Conservation (phyloP, 2,888 invertebrate species). For the Endotricha flammealis region DNA sequence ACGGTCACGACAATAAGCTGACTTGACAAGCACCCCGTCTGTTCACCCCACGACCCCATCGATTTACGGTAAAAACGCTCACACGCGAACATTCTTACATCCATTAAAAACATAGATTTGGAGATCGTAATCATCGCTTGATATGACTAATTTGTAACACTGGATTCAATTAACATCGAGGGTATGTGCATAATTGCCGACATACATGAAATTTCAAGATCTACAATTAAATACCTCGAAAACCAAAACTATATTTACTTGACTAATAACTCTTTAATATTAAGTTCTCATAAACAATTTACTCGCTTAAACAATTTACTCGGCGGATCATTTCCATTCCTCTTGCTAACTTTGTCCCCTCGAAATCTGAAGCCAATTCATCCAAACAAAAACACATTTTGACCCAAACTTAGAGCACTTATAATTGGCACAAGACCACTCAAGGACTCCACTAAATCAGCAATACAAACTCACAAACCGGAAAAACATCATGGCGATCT, state of each 20-base stretch:
- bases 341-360: too few species aligned
- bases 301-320: too few species aligned
- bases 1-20: constrained; percentile 13
- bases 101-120: constrained; percentile 30
- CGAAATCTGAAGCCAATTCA: neutral
- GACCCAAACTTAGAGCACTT: constrained; percentile 32
- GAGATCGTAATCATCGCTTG: constrained; percentile 33
- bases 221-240: neutral
- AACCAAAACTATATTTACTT: too few species aligned
- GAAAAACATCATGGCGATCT: constrained; percentile 73
- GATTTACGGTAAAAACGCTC: constrained; percentile 21
- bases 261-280: too few species aligned
- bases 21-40: constrained; percentile 16
- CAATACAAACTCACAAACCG: constrained; percentile 61
- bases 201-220: neutral
- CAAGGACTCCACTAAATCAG: constrained; percentile 45
- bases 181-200: neutral
- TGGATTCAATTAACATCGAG: constrained; percentile 4
- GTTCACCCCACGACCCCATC: constrained; percentile 16
- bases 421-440: constrained; percentile 60
- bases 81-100: constrained; percentile 25
- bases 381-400: constrained; percentile 8
- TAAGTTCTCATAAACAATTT: too few species aligned
- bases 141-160: constrained; percentile 18
- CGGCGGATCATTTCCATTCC: too few species aligned